Conservation (phyloP, 1,140 invertebrate genomes). For the Ips typographus region DNA sequence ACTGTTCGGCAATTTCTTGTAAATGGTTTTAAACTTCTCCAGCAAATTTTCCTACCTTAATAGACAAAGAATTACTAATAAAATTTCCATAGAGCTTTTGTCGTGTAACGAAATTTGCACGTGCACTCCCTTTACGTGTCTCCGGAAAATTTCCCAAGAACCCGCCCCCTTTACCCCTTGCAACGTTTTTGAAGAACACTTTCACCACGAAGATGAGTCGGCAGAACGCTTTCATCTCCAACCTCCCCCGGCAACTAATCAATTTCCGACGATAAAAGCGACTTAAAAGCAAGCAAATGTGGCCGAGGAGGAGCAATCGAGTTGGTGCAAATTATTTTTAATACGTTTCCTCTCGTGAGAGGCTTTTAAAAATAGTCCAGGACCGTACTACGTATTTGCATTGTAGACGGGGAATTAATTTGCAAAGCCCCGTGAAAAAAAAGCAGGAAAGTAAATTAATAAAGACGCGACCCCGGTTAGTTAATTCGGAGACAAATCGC, state of each 20-base stretch:
- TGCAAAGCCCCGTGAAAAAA: conserved; percentile 11
- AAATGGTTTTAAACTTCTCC: no score
- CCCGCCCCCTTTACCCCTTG: not conserved
- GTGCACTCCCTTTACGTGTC: conserved; percentile 1
- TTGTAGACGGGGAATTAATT: not conserved
- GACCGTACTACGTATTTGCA: not conserved
- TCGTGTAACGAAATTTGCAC: not conserved
- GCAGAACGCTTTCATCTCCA: conserved; percentile 14
- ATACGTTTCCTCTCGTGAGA: not conserved
- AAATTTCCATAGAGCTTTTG: no score
- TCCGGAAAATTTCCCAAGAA: conserved; percentile 8
- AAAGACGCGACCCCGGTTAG: not conserved
- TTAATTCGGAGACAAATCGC: conserved; percentile 27
- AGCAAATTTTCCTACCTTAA: no score
- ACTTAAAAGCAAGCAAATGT: conserved; percentile 14
- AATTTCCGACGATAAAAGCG: conserved; percentile 16
- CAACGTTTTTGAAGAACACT: conserved; percentile 11
- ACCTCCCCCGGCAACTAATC: conserved; percentile 9
- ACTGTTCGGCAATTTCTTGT: no score
- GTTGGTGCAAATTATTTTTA: not conserved
- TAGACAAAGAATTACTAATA: no score
- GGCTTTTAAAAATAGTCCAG: not conserved
- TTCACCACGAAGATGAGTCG: conserved; percentile 11
- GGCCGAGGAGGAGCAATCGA: not conserved
- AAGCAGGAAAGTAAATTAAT: conserved; percentile 8